phyloP scores from a whole-genome alignment of 1,140 invertebrate genomes.

The Thrips palmi region DNA sequence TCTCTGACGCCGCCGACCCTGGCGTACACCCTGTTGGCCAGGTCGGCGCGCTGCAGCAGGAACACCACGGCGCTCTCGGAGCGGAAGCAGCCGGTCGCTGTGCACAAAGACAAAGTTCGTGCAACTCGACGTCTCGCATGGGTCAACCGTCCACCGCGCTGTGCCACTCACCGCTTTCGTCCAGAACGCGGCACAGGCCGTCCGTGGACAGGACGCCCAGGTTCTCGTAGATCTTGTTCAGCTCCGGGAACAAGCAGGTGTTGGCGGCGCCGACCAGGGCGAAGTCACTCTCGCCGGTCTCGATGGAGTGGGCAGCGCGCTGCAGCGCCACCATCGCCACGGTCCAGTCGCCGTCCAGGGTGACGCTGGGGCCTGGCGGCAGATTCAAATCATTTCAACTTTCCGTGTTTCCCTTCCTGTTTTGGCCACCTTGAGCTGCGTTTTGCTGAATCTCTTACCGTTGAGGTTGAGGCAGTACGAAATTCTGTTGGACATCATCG shows the following conservation, averaged over 20 bases:
- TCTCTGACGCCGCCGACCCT: slow-evolving; percentile 32
- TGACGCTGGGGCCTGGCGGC: background rate
- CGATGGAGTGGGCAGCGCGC: background rate
- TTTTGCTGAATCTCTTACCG: too few species aligned
- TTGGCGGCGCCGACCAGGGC: background rate
- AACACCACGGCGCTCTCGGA: slow-evolving; percentile 14
- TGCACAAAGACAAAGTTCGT: background rate
- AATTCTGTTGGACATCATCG: background rate
- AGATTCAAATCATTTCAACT: too few species aligned
- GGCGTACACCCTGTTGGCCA: slow-evolving; percentile 32
- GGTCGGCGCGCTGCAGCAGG: slow-evolving; percentile 28
- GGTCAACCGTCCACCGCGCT: background rate
- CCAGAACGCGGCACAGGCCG: slow-evolving; percentile 41
- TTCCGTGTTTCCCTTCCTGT: too few species aligned
- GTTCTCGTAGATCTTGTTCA: background rate
- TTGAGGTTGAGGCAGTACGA: background rate
- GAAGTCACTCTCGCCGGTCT: background rate
- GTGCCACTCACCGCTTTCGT: slow-evolving; percentile 18
- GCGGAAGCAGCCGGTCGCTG: background rate
- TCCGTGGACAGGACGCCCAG: slow-evolving; percentile 34
- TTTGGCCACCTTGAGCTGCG: too few species aligned
- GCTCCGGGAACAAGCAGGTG: background rate
- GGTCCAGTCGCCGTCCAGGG: background rate
- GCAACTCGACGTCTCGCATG: background rate
- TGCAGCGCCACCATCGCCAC: background rate